Conservation (phyloP, 2,888 invertebrate species). For the Oxystoma pomonae region DNA sequence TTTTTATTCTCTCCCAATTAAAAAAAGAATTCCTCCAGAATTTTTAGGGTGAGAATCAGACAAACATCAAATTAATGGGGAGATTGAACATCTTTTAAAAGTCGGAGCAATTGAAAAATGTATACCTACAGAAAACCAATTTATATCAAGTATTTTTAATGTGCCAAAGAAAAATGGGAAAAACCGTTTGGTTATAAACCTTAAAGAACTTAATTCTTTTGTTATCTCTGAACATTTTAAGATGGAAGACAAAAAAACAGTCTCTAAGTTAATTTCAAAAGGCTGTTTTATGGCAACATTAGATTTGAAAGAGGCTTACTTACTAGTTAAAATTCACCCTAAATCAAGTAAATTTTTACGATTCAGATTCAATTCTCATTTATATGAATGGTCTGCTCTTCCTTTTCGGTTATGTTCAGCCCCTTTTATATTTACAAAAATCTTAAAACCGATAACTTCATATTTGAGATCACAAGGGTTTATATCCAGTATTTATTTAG, state of each 20-base stretch:
- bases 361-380: background rate
- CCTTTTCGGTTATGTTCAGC: background rate
- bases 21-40: background rate
- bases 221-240: background rate
- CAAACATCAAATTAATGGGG: no score
- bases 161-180: background rate
- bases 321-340: background rate
- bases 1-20: no score
- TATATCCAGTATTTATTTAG: no score
- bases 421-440: background rate
- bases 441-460: no score
- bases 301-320: background rate
- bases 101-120: background rate
- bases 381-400: background rate
- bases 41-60: no score
- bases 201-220: background rate
- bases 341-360: background rate
- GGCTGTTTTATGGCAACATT: background rate
- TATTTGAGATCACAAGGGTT: no score
- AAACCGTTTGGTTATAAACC: background rate
- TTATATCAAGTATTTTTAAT: background rate
- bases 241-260: background rate
- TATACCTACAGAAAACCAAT: background rate
- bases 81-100: background rate
- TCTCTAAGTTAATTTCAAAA: background rate